These are phyloP conservation scores for Uloborus diversus DNA, from an alignment of 1,140 invertebrate species.

Conservation along the genomic window DNA sequence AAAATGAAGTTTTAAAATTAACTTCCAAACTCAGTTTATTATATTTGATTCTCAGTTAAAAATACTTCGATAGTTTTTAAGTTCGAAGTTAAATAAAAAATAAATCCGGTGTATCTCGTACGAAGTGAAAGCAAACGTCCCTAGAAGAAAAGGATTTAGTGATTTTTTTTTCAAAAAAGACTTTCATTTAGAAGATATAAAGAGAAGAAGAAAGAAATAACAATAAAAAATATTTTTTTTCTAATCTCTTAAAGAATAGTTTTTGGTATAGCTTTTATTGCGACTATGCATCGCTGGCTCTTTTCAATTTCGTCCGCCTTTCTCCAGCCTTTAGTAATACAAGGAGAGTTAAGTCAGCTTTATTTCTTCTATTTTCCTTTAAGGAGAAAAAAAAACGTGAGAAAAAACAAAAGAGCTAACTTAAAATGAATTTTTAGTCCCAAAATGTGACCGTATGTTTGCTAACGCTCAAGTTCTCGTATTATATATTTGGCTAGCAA, in stretches of 20 bases:
- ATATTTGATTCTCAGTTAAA: too few species aligned
- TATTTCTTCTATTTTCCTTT: background rate
- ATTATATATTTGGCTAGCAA: background rate
- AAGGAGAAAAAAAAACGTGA: background rate
- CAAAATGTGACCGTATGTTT: background rate
- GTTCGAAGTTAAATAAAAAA: too few species aligned
- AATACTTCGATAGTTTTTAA: too few species aligned
- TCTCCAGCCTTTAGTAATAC: background rate
- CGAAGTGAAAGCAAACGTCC: too few species aligned
- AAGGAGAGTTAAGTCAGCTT: background rate
- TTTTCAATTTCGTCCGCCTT: background rate
- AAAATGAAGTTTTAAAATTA: too few species aligned
- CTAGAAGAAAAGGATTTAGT: too few species aligned
- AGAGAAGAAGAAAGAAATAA: slow-evolving; percentile 31
- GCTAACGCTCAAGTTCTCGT: background rate
- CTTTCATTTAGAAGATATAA: slow-evolving; percentile 42
- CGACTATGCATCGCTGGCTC: slow-evolving; percentile 13
- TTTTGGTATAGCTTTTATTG: slow-evolving; percentile 53
- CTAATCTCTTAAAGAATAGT: slow-evolving; percentile 40
- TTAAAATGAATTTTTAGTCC: slow-evolving; percentile 30
- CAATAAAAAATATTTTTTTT: background rate
- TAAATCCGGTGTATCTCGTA: too few species aligned
- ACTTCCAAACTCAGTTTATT: too few species aligned
- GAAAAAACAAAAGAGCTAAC: background rate
- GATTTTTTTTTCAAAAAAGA: too few species aligned